Evolutionary conservation across 1,140 invertebrate species (phyloP).

Genomic region (Psilanteris sp.): DNA sequence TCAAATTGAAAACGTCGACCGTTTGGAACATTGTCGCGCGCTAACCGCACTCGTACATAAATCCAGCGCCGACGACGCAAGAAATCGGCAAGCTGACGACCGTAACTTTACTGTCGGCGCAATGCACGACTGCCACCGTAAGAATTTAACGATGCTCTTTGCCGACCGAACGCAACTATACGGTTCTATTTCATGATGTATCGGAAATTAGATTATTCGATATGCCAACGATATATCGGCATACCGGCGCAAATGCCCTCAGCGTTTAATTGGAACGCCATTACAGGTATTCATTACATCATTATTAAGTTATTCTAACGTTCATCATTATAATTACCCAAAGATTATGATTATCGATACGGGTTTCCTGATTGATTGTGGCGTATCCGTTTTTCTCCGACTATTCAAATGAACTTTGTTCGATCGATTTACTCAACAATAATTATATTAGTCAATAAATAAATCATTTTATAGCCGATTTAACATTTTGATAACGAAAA

Average conservation of each 20-base stretch:
- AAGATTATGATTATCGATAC: slow-evolving; percentile 43
- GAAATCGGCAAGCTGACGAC: slow-evolving; percentile 32
- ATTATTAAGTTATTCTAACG: slow-evolving; percentile 45
- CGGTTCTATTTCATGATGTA: slow-evolving; percentile 26
- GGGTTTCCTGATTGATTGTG: slow-evolving; percentile 8
- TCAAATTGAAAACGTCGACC: too few species aligned
- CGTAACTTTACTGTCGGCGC: too few species aligned
- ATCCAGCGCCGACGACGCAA: too few species aligned
- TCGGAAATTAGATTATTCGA: slow-evolving; percentile 53
- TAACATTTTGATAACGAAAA: slow-evolving; percentile 38
- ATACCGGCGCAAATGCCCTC: slow-evolving; percentile 1
- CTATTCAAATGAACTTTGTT: slow-evolving; percentile 8
- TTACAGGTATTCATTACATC: slow-evolving; percentile 41
- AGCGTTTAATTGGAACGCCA: slow-evolving; percentile 51
- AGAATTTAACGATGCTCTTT: slow-evolving; percentile 41
- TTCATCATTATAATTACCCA: slow-evolving; percentile 42
- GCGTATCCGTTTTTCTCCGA: neutral
- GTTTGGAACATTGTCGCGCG: too few species aligned
- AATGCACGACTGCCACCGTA: slow-evolving; percentile 6
- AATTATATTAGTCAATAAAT: slow-evolving; percentile 12
- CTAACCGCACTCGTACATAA: too few species aligned
- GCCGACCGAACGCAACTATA: neutral
- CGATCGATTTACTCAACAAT: neutral
- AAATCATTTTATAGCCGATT: slow-evolving; percentile 19
- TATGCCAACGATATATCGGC: slow-evolving; percentile 23